Base-by-base conservation (phyloP, 2,797 vertebrate species). In the Poeciliopsis infans region DNA sequence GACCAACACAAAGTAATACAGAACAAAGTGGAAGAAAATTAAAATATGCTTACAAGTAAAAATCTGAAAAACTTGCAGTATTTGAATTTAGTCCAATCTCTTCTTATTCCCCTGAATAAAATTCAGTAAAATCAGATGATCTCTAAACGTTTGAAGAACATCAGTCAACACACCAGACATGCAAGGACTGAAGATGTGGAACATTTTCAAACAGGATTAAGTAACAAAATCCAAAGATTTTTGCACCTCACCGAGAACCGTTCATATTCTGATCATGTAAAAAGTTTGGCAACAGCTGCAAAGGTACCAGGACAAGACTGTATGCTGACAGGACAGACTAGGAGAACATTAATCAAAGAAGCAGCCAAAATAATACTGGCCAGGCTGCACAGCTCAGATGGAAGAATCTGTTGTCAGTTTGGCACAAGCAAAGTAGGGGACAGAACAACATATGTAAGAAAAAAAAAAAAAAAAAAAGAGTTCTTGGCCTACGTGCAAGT, bases 331-430 rank as follows among this genome's bases (percentile, higher is more conserved):
- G 59, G 31, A 13, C 59, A 33, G 59, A 57, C n/a, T 15, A 28
- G 55, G n/a, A 28, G n/a, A 59, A 31, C 10, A 64, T 64, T 33
- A 64, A 33, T 64, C 31, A 33, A 10, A 31, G 15, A 33, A 61
- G 57, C 12, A 33, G 28, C n/a, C 55, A 61, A 61, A 28, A 15
- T 33, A 61, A 33, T 15, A 2, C 28, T 15, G 57, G 57, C 57
- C 57, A 31, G 57, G 57, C 5, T 59, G 28, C 28, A 59, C 57
- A 61, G 15, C 57, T 61, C 61, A 36, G 61, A 64, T 36, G 61
- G 61, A 64, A 64, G 61, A 64, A 64, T 36, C 31, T 64, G 31
- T 64, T 33, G 31, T 64, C 61, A 64, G 31, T 64, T 64, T 36
- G 59, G 28, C 59, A 64, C 31, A 36, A 36, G 16, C 31, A 16